Evolutionary conservation across 1,140 invertebrate genomes (phyloP).

Genomic region (Papilio polyxenes): DNA sequence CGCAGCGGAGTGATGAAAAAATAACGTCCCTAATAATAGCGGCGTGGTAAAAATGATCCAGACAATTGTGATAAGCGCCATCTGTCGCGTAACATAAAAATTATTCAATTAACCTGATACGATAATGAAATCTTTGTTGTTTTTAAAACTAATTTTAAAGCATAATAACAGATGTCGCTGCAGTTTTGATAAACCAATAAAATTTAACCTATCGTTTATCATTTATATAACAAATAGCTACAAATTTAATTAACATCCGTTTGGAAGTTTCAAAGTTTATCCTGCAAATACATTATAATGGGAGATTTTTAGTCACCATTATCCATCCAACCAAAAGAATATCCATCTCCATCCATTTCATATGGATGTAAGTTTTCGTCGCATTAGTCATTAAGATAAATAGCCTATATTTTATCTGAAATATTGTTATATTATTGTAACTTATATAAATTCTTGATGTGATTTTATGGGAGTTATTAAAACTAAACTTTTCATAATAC

Average conservation of each 20-base stretch:
- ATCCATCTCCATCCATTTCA: too few species aligned
- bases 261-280: not conserved
- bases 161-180: not conserved
- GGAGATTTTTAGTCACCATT: not conserved
- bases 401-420: too few species aligned
- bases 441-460: not conserved
- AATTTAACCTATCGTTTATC: too few species aligned
- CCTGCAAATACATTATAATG: not conserved
- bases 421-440: not conserved
- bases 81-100: not conserved
- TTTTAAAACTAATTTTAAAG: not conserved
- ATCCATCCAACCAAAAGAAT: too few species aligned
- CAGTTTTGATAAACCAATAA: not conserved
- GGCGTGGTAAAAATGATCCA: too few species aligned
- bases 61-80: not conserved
- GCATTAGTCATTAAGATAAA: too few species aligned
- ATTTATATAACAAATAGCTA: too few species aligned
- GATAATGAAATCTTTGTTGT: not conserved
- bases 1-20: too few species aligned
- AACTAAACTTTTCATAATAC: not conserved
- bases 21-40: too few species aligned
- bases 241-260: too few species aligned
- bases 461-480: not conserved
- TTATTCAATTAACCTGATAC: not conserved
- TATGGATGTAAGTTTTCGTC: too few species aligned